Conservation (phyloP, 2,888 invertebrate species). For the Mamestra brassicae region DNA sequence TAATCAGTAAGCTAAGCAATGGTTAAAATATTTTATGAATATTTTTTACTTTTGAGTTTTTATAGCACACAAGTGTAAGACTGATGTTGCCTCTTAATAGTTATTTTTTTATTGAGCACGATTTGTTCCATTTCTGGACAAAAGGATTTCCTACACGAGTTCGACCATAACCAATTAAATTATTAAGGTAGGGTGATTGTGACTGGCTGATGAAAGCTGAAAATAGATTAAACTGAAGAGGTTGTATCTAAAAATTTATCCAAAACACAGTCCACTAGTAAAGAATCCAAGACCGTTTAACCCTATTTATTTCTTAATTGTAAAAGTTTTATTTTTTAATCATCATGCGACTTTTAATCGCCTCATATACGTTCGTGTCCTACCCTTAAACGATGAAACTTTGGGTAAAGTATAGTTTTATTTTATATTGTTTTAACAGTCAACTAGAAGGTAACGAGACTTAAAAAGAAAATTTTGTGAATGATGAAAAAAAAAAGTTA, state of each 20-base stretch:
- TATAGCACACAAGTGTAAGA: constrained; percentile 1
- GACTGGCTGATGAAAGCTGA: neutral
- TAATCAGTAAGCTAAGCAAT: no score
- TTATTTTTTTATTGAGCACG: neutral
- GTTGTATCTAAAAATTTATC: neutral
- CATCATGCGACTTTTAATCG: constrained; percentile 32
- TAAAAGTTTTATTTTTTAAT: constrained; percentile 45
- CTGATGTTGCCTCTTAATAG: constrained; percentile 5
- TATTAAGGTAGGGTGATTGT: neutral
- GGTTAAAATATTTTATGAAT: no score
- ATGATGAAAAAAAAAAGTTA: constrained; percentile 40
- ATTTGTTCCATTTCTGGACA: neutral
- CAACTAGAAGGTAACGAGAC: constrained; percentile 46
- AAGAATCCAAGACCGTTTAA: constrained; percentile 11
- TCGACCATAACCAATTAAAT: neutral
- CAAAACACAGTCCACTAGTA: constrained; percentile 47
- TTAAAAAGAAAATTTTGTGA: constrained; percentile 41
- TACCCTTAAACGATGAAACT: constrained; percentile 12
- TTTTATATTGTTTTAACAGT: constrained; percentile 37
- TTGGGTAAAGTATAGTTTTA: constrained; percentile 41
- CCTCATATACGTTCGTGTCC: constrained; percentile 3
- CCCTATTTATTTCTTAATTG: constrained; percentile 54
- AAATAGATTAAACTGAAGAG: neutral
- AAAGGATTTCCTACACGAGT: neutral
- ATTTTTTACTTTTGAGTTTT: neutral